Evolutionary conservation across 1,140 invertebrate genomes (phyloP).

Genomic region (Euura saliciscinereae): DNA sequence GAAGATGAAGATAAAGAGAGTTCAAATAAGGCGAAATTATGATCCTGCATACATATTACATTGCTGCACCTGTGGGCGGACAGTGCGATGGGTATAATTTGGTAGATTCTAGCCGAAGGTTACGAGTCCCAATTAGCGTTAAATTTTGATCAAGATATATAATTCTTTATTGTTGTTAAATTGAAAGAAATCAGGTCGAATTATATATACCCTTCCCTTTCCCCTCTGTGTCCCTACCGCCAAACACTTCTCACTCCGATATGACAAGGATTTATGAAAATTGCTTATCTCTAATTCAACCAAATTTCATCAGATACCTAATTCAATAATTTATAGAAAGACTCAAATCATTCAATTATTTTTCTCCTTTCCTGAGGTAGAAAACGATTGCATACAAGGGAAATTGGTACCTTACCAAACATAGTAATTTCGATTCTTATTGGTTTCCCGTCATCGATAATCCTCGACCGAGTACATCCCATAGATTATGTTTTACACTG

Average conservation of each 20-base stretch:
- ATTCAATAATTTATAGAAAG: too few species aligned
- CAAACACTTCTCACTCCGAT: too few species aligned
- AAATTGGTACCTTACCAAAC: conserved; percentile 36
- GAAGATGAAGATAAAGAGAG: background rate
- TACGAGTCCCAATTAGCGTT: background rate
- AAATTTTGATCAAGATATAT: background rate
- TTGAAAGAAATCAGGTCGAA: too few species aligned
- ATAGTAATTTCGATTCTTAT: conserved; percentile 38
- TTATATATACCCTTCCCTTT: too few species aligned
- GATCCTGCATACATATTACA: too few species aligned
- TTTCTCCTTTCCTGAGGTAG: too few species aligned
- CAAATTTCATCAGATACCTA: too few species aligned
- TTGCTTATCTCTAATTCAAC: too few species aligned
- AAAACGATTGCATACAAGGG: too few species aligned
- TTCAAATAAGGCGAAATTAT: background rate
- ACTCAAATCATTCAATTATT: too few species aligned
- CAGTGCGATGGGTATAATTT: background rate
- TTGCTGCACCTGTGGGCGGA: background rate
- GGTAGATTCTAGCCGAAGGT: background rate
- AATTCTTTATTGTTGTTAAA: background rate
- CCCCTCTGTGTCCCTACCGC: too few species aligned
- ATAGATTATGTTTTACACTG: conserved; percentile 24
- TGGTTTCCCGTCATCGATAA: conserved; percentile 27
- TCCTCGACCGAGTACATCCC: conserved; percentile 47
- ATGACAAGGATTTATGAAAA: too few species aligned